Conservation (phyloP, 2,888 invertebrate species). For the Megastigmus dorsalis region DNA sequence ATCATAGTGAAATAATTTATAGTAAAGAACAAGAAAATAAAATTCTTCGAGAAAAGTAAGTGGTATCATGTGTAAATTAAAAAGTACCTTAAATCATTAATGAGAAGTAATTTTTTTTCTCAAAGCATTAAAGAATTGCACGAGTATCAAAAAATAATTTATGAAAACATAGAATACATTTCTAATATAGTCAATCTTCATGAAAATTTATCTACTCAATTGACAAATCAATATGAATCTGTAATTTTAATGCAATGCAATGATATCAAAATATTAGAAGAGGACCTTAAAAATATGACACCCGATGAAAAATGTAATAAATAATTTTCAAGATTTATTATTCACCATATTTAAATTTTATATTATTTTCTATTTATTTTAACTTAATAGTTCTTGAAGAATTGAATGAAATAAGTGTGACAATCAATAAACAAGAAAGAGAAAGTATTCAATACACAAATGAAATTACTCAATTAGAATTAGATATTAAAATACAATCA, state of each 20-base stretch:
- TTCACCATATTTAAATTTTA: not conserved
- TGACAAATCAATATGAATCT: slow-evolving; percentile 21
- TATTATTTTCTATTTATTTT: not conserved
- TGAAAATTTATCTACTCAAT: slow-evolving; percentile 18
- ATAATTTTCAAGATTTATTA: slow-evolving; percentile 8
- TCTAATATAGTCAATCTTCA: slow-evolving; percentile 28
- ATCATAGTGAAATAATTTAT: slow-evolving; percentile 47
- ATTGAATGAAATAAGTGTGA: slow-evolving; percentile 28
- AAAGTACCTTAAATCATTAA: not conserved
- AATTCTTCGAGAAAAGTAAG: slow-evolving; percentile 46
- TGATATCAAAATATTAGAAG: slow-evolving; percentile 12
- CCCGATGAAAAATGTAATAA: slow-evolving; percentile 42
- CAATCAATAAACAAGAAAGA: slow-evolving; percentile 26
- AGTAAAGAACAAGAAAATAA: slow-evolving; percentile 47
- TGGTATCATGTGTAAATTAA: not conserved
- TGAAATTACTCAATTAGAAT: slow-evolving; percentile 19
- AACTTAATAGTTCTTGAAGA: slow-evolving; percentile 20
- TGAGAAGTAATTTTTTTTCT: slow-evolving; percentile 5
- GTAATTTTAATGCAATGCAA: slow-evolving; percentile 35
- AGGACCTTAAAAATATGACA: slow-evolving; percentile 22
- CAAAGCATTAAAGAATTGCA: slow-evolving; percentile 46
- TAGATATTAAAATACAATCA: slow-evolving; percentile 13
- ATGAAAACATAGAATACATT: slow-evolving; percentile 43
- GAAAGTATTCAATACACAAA: slow-evolving; percentile 13
- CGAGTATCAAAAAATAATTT: slow-evolving; percentile 46